Conservation (phyloP, 2,797 vertebrate species). For the Anguilla pacifica region DNA sequence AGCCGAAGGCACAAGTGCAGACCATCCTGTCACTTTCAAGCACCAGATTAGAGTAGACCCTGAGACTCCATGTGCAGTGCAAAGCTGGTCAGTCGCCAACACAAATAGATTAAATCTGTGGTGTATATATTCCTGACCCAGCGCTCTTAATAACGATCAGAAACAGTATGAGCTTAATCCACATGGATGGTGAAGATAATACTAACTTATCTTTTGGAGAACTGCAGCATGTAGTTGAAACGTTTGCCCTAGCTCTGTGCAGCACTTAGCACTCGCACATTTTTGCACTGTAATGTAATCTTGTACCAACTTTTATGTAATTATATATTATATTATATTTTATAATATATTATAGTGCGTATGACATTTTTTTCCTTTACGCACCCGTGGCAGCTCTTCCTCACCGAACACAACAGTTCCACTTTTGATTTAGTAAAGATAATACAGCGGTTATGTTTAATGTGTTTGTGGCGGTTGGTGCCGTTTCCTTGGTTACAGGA, state of each 20-base stretch:
- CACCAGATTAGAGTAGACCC: background rate
- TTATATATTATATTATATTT: no score
- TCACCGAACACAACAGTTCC: background rate
- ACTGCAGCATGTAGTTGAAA: background rate
- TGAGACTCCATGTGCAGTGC: background rate
- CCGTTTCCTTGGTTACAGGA: conserved; percentile 70
- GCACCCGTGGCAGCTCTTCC: no score
- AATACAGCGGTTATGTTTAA: background rate
- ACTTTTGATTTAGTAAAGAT: background rate
- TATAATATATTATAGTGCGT: no score
- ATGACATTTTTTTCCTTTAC: no score
- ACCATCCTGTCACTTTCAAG: background rate
- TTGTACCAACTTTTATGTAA: background rate
- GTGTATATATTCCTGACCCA: background rate
- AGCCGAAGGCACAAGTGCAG: background rate
- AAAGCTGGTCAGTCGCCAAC: background rate
- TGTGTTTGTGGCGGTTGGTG: background rate
- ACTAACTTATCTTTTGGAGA: background rate
- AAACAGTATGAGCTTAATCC: background rate
- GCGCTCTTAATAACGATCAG: background rate
- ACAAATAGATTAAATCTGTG: background rate
- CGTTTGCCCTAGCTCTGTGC: background rate
- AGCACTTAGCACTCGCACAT: background rate
- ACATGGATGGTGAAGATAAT: background rate
- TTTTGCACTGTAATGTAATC: background rate